Percentiles rank a stretch among this genome's conserved stretches.
Evolutionary conservation across 2,113 vertebrate species (phyloP).

Genomic region (Mellivora capensis): DNA sequence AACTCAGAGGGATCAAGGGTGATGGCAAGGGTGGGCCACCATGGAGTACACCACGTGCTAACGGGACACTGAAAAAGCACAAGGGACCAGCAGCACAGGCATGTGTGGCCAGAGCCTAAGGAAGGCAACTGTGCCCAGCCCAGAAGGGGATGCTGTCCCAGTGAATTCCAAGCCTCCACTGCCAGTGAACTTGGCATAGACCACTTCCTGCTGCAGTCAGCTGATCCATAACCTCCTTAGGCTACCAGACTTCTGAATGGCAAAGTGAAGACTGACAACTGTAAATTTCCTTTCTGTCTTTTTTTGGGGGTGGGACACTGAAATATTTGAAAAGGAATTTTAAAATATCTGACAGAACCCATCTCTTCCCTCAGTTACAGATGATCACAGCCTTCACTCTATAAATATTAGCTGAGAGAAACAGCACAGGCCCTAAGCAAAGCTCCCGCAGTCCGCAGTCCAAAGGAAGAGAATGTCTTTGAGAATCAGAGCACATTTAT

Average conservation of each 20-base stretch:
- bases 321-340: not conserved
- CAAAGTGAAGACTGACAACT: not conserved
- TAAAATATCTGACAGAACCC: not conserved
- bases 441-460: not conserved
- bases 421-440: not conserved
- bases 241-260: not conserved
- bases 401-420: not conserved
- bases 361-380: not conserved
- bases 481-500: not conserved
- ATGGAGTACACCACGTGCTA: not conserved
- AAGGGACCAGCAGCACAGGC: too few relatives aligned
- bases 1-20: not conserved
- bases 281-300: not conserved
- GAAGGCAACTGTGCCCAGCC: not conserved
- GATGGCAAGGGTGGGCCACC: not conserved
- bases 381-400: not conserved
- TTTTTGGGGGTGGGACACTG: too few relatives aligned
- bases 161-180: not conserved
- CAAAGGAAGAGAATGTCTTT: not conserved
- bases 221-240: not conserved
- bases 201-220: not conserved
- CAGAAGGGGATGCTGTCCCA: not conserved
- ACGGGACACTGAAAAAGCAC: not conserved
- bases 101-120: accelerated
- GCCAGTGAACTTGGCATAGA: not conserved